These are phyloP conservation scores for Anastatus disparis DNA, from an alignment of 1,140 invertebrate genomes.

Conservation along the genomic window DNA sequence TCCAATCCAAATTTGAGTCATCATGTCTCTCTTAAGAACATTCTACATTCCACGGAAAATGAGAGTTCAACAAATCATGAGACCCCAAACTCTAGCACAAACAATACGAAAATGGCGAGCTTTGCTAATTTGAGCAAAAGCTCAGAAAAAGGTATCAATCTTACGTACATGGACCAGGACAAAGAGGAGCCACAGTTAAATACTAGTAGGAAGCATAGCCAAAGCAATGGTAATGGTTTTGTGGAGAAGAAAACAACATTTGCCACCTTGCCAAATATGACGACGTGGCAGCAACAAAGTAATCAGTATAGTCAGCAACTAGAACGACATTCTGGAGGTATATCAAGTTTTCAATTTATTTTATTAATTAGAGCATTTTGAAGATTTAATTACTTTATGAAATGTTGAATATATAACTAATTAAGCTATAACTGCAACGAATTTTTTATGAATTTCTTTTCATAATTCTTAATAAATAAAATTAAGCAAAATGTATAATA, in stretches of 20 bases:
- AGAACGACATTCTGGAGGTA: constrained; percentile 59
- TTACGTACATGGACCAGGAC: constrained; percentile 74
- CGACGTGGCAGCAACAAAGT: constrained; percentile 87
- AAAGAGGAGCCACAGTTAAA: constrained; percentile 58
- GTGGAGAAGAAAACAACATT: constrained; percentile 76
- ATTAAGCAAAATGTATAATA: background rate
- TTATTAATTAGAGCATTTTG: background rate
- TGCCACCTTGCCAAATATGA: constrained; percentile 79
- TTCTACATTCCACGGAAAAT: constrained; percentile 69
- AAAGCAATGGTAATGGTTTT: constrained; percentile 63
- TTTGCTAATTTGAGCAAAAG: constrained; percentile 77
- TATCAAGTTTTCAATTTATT: background rate
- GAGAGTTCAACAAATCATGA: constrained; percentile 63
- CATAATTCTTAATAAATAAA: too few relatives aligned
- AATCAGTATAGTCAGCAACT: constrained; percentile 61
- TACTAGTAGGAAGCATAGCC: constrained; percentile 59
- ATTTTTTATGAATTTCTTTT: too few relatives aligned
- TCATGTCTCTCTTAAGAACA: constrained; percentile 66
- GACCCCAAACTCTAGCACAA: background rate
- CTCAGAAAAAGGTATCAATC: constrained; percentile 72
- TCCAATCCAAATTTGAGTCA: constrained; percentile 65
- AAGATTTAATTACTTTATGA: too few relatives aligned
- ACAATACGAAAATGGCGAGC: constrained; percentile 72
- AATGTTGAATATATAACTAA: too few relatives aligned
- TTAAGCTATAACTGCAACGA: too few relatives aligned